Percentiles rank a stretch among this genome's conserved stretches.
phyloP scores from a whole-genome alignment of 2,888 invertebrate genomes.

The Cheilosia variabilis region DNA sequence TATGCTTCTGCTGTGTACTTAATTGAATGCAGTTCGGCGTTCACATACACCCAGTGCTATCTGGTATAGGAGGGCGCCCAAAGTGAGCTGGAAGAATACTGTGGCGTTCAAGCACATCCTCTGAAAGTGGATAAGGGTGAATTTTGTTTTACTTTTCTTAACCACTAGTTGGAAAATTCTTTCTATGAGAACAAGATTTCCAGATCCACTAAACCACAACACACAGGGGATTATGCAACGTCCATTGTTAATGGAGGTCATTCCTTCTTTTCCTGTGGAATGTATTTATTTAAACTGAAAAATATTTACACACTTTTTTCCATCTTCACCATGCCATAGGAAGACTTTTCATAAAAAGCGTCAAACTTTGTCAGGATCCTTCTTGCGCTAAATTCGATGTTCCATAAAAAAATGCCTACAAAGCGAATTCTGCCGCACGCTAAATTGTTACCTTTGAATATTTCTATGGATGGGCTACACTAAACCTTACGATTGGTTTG shows the following conservation, averaged over 20 bases:
- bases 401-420: too few relatives aligned
- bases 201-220: too few relatives aligned
- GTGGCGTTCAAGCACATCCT: background rate
- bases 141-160: background rate
- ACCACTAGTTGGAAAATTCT: background rate
- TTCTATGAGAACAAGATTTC: background rate
- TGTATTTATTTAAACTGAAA: background rate
- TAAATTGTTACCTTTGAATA: too few relatives aligned
- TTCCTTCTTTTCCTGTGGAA: background rate
- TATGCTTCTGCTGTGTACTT: slow-evolving; percentile 10
- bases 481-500: too few relatives aligned
- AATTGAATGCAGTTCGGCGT: slow-evolving; percentile 12
- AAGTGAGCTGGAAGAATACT: background rate
- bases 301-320: background rate
- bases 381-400: too few relatives aligned
- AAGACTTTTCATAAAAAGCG: too few relatives aligned
- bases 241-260: background rate
- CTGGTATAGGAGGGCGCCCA: background rate
- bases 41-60: background rate
- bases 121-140: background rate
- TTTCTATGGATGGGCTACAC: too few relatives aligned
- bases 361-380: too few relatives aligned
- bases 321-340: too few relatives aligned
- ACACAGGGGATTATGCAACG: too few relatives aligned
- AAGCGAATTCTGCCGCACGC: too few relatives aligned